phyloP scores from a whole-genome alignment of 2,888 invertebrate species.

The Andrena marginata region DNA sequence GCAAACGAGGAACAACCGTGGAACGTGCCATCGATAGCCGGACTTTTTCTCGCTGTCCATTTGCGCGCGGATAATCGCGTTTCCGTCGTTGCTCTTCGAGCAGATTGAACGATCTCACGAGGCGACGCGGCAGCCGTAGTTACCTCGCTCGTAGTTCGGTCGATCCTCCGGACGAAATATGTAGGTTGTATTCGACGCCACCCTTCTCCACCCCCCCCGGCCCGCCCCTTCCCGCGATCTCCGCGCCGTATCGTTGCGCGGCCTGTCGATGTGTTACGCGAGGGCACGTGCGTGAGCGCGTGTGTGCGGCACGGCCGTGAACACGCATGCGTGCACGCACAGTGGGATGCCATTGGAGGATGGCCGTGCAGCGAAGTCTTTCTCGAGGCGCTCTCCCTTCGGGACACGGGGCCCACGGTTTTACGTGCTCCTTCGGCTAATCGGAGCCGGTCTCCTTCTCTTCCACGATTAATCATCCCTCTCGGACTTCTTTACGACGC shows the following conservation, averaged over 20 bases:
- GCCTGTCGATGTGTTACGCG: background rate
- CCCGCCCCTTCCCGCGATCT: background rate
- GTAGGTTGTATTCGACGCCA: constrained; percentile 39
- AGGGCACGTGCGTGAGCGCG: constrained; percentile 18
- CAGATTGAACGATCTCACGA: constrained; percentile 52
- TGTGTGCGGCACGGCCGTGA: background rate
- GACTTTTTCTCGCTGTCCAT: background rate
- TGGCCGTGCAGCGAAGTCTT: constrained; percentile 17
- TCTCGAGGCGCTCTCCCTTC: constrained; percentile 30
- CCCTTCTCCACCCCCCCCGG: no score
- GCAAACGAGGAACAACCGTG: background rate
- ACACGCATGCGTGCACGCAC: constrained; percentile 36
- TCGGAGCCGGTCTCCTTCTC: constrained; percentile 20
- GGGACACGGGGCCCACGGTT: constrained; percentile 61
- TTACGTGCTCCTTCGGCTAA: constrained; percentile 56
- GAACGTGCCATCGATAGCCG: background rate
- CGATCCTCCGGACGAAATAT: constrained; percentile 61
- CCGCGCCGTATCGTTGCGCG: background rate
- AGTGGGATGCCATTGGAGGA: constrained; percentile 20
- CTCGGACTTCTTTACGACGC: background rate
- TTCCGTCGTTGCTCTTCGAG: constrained; percentile 43
- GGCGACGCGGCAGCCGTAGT: constrained; percentile 43
- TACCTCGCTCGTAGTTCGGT: constrained; percentile 59
- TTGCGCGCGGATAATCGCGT: constrained; percentile 3
- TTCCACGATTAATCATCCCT: constrained; percentile 21